phyloP scores from a whole-genome alignment of 2,113 vertebrate genomes.

The Hemicordylus capensis region DNA sequence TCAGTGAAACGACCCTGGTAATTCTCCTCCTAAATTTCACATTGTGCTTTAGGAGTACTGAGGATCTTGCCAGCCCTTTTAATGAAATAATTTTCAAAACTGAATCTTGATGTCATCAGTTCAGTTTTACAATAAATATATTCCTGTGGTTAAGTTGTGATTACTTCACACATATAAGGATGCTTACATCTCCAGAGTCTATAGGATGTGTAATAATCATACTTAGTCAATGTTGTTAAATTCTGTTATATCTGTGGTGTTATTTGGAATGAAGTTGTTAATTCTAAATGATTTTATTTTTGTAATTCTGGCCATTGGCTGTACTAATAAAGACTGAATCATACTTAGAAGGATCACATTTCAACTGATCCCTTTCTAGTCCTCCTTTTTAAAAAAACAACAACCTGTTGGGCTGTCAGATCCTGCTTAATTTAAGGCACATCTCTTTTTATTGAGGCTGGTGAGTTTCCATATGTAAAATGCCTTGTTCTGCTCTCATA shows the following conservation, averaged over 20 bases:
- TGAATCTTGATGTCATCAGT: background rate
- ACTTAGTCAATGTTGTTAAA: too few relatives aligned
- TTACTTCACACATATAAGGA: background rate
- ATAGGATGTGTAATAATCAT: background rate
- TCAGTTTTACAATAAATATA: background rate
- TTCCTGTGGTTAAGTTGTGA: background rate
- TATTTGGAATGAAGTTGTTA: too few relatives aligned
- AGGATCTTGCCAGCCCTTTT: background rate
- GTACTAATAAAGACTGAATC: too few relatives aligned
- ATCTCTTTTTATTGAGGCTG: background rate
- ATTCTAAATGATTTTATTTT: too few relatives aligned
- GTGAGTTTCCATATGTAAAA: background rate
- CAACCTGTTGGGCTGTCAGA: background rate
- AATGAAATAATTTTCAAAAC: background rate
- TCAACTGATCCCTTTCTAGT: background rate
- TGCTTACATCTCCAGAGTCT: background rate
- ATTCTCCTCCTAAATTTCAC: conserved; percentile 4
- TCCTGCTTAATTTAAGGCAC: background rate
- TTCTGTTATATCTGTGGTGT: too few relatives aligned
- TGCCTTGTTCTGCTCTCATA: background rate
- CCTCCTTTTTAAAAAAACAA: too few relatives aligned
- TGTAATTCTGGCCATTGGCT: too few relatives aligned
- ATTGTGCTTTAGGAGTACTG: background rate
- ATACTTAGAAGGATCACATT: too few relatives aligned
- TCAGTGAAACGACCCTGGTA: background rate